Conservation (phyloP, 2,113 vertebrate genomes). For the Oryzias celebensis region DNA sequence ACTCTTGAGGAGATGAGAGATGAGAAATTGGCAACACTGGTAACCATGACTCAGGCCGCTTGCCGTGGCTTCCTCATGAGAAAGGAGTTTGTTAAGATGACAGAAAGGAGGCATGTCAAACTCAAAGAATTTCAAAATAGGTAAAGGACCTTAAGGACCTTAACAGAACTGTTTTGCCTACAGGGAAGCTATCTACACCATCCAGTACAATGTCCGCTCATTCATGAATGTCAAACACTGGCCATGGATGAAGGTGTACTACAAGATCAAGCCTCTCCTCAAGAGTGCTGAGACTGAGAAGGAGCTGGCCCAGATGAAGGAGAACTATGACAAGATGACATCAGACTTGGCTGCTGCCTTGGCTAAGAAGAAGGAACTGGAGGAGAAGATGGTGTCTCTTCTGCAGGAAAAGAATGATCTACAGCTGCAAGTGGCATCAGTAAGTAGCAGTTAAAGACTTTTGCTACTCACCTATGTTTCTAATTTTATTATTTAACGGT, state of each 20-base stretch:
- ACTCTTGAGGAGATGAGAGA: constrained; percentile 92
- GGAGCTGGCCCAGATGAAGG: constrained; percentile 86
- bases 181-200: constrained; percentile 80
- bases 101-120: constrained; percentile 60
- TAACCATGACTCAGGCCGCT: constrained; percentile 78
- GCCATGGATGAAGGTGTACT: constrained; percentile 35
- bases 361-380: constrained; percentile 77
- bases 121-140: background rate
- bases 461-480: background rate
- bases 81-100: constrained; percentile 75
- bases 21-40: constrained; percentile 82
- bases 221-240: constrained; percentile 43
- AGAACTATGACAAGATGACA: constrained; percentile 85
- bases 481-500: background rate
- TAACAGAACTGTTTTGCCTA: background rate
- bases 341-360: constrained; percentile 79
- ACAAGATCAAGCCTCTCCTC: constrained; percentile 33
- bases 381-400: constrained; percentile 77
- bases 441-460: constrained; percentile 40
- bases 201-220: constrained; percentile 83
- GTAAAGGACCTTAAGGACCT: background rate
- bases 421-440: constrained; percentile 73
- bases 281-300: constrained; percentile 86
- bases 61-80: constrained; percentile 71
- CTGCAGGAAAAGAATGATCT: constrained; percentile 79